These are phyloP conservation scores for Eublepharis macularius DNA, from an alignment of 2,113 vertebrate species.

Conservation along the genomic window DNA sequence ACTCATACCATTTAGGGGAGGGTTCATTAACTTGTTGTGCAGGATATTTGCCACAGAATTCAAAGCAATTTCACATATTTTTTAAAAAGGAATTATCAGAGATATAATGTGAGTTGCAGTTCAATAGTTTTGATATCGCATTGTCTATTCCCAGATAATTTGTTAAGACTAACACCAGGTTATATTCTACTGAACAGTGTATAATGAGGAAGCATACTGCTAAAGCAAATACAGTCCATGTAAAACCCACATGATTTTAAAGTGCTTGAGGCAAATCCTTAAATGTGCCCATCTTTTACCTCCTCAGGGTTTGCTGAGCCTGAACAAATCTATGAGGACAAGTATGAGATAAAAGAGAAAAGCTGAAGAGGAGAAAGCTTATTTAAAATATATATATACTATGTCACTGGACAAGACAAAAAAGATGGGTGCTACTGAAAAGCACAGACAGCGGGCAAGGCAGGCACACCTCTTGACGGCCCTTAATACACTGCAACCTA, in stretches of 20 bases:
- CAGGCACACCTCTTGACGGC: conserved; percentile 1
- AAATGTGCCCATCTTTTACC: neutral
- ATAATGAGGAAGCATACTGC: neutral
- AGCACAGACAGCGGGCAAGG: neutral
- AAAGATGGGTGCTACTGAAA: neutral
- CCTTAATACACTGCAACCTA: conserved; percentile 11
- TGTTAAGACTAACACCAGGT: conserved; percentile 19
- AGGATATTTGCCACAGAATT: conserved; percentile 29
- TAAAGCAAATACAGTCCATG: conserved; percentile 28
- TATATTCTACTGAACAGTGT: conserved; percentile 15
- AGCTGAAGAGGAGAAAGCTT: neutral
- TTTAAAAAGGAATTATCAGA: conserved; percentile 16
- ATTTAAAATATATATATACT: neutral
- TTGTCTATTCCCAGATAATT: conserved; percentile 31
- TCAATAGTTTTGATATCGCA: conserved; percentile 18
- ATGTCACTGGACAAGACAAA: neutral
- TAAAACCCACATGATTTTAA: conserved; percentile 4
- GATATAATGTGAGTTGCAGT: conserved; percentile 11
- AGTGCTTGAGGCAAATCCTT: neutral
- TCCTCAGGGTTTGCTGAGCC: neutral
- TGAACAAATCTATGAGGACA: conserved; percentile 1
- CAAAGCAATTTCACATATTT: conserved; percentile 10
- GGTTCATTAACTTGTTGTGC: conserved; percentile 14
- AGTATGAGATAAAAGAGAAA: neutral
- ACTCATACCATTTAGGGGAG: neutral